Evolutionary conservation across 2,888 invertebrate genomes (phyloP), one percentile per base, ranked within the genome.

Genomic region (Cantharis rustica): DNA sequence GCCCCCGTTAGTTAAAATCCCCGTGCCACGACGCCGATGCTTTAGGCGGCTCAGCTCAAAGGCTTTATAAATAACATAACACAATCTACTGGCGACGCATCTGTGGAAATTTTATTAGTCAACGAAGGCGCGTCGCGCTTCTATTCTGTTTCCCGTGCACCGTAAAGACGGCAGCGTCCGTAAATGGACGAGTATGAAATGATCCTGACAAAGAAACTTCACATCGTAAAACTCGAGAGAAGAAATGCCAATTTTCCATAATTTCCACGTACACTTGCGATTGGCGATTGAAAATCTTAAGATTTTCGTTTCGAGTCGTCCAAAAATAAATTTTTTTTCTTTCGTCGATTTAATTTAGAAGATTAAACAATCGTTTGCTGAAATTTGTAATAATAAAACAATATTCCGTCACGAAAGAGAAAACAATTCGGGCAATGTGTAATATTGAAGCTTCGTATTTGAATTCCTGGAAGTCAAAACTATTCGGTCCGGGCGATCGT

Each of bases 401-500:
- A 66, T 70, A 69, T 75, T 47, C 13, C 47, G 47, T 47, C 47
- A 47, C 47, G 13, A 47, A 47, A 47, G 47, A 71, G 76, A 68
- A 77, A 78, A 84, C 86, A 87, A 87, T 88, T 85, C 86, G 84
- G 84, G 84, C 87, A 85, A 86, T 86, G 87, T 87, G 86, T 84
- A 87, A 86, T 88, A 88, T 88, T 84, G 85, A 81, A 81, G 73
- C 81, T 69, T 64, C 78, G 85, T 87, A 87, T 87, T 87, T 87
- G 86, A 87, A 87, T 87, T 87, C 87, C 87, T 84, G 86, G 81
- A 86, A 87, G 86, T 87, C 87, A 87, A 86, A 88, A 88, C 87
- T 87, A 87, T 87, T 86, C 86, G 85, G 87, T 86, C 85, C 83
- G 82, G 84, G 85, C 87, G 86, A 87, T 87, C 86, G 86, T 82